Evolutionary conservation across 92 coral and sea anemone genomes (phyloP).

Genomic region (Montipora capitata): DNA sequence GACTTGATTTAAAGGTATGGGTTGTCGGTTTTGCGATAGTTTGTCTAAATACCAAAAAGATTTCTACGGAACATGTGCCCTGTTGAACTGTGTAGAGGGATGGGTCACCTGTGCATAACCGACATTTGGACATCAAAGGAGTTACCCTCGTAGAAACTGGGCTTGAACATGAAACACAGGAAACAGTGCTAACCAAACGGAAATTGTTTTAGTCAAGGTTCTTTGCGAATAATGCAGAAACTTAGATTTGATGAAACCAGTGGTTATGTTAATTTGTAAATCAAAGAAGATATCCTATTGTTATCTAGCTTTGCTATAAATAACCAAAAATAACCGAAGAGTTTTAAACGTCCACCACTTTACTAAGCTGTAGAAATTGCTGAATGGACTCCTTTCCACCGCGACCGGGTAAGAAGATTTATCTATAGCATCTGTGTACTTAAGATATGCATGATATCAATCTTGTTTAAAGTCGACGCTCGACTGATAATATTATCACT

Average conservation of each 20-base stretch:
- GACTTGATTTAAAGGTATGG: no score
- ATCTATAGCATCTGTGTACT: slow-evolving; percentile 15
- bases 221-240: background rate
- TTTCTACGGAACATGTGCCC: no score
- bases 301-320: background rate
- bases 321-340: background rate
- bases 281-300: background rate
- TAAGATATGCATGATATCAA: background rate
- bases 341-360: background rate
- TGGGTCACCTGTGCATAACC: no score
- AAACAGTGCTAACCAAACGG: background rate
- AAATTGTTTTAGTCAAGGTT: background rate
- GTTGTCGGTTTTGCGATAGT: no score
- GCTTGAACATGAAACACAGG: background rate
- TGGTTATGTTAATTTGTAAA: background rate
- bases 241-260: background rate
- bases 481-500: background rate
- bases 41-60: no score
- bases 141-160: no score
- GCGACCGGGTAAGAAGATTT: background rate
- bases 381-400: background rate
- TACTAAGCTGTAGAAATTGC: background rate
- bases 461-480: background rate
- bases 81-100: no score
- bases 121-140: no score